phyloP scores from a whole-genome alignment of 1,140 invertebrate species.

The Triops longicaudatus region DNA sequence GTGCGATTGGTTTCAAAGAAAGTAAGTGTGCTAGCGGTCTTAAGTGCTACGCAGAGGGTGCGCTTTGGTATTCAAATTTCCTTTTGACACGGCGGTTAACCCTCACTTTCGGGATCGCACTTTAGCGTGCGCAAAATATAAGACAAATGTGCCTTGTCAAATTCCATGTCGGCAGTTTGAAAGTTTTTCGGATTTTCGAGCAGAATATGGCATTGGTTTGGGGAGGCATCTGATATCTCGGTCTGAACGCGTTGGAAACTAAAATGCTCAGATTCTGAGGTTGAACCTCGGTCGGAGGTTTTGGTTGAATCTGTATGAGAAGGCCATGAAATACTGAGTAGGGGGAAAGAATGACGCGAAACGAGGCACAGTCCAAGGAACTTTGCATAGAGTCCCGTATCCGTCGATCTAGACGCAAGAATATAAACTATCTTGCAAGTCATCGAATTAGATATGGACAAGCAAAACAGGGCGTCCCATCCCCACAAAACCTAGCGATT shows the following conservation, averaged over 20 bases:
- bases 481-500: neutral
- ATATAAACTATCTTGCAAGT: neutral
- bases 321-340: neutral
- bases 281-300: neutral
- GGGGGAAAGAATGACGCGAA: neutral
- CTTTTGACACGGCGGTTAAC: neutral
- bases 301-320: neutral
- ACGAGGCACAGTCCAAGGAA: neutral
- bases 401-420: neutral
- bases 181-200: neutral
- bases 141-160: constrained; percentile 12
- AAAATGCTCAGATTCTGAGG: neutral
- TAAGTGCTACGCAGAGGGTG: neutral
- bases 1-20: neutral
- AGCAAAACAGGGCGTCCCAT: neutral
- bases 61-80: constrained; percentile 12
- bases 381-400: neutral
- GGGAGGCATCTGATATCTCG: neutral
- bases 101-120: neutral
- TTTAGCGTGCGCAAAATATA: neutral
- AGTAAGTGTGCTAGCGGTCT: neutral
- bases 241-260: neutral
- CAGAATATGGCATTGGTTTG: neutral
- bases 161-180: neutral
- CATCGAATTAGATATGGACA: constrained; percentile 8